Evolutionary conservation across 2,113 vertebrate genomes (phyloP).

Genomic region (Grammomys surdaster): DNA sequence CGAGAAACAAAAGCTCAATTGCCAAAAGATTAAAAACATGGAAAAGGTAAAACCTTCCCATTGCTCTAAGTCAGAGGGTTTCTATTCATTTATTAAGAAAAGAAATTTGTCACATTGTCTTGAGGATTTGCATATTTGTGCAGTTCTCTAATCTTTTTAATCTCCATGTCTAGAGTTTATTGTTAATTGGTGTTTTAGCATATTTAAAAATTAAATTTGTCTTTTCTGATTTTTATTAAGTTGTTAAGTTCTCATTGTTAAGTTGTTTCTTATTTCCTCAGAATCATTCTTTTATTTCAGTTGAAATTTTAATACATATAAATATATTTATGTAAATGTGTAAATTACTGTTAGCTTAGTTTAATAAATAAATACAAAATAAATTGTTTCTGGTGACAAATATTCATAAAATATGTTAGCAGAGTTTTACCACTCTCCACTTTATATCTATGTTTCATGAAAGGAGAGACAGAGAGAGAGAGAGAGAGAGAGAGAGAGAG

Average conservation of each 20-base stretch:
- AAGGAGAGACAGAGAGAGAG: neutral
- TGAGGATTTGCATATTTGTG: neutral
- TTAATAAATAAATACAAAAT: neutral
- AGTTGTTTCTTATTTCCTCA: neutral
- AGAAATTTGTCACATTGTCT: neutral
- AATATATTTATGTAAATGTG: neutral
- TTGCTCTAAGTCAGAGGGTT: neutral
- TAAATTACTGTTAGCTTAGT: neutral
- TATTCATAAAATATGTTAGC: neutral
- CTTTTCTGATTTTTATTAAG: neutral
- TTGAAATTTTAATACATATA: constrained; percentile 27
- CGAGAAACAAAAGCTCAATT: constrained; percentile 17
- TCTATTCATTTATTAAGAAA: constrained; percentile 4
- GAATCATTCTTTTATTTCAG: neutral
- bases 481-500: no score
- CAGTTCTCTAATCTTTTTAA: neutral
- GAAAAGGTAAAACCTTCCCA: neutral
- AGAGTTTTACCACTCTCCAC: neutral
- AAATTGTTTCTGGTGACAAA: neutral
- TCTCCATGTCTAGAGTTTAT: neutral
- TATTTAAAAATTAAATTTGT: constrained; percentile 34
- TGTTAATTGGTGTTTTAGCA: neutral
- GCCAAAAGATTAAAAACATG: neutral
- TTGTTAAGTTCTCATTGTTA: neutral
- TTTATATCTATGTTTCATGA: neutral